Base-by-base conservation (phyloP, 2,113 vertebrate genomes). In the Pitta sordida region DNA sequence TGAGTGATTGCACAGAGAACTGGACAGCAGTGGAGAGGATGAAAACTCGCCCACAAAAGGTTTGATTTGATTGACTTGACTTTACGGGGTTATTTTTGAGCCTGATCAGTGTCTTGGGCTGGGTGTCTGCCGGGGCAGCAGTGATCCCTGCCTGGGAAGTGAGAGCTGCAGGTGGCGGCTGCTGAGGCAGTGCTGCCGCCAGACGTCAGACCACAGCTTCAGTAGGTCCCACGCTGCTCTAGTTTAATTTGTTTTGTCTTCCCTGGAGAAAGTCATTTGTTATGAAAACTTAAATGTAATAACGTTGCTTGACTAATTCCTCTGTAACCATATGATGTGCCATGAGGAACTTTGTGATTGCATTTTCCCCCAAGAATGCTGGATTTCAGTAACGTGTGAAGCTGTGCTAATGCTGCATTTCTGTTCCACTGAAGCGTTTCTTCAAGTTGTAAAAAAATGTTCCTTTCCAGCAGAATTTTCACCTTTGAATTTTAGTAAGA, bases 131-230 rank as follows among this genome's bases (percentile, higher is more conserved):
- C 0, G 3, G 37, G 18, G 5, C 3, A 6, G 58, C 29, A 2
- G 20, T 1, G 11, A 7, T 29, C 32, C 17, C 6, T 10, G 23
- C 36, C 43, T 3, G 1, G 6, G 2, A 41, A 3, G 39, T 0
- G 15, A 22, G 19, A n/a, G 77, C 44, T 21, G 87, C 3, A 12
- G 60, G 29, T 6, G 59, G 39, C 6, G 13, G 36, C 41, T 30
- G 74, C 34, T 58, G 48, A 29, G 68, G 86, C 65, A 2, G 19
- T 4, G 62, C 82, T 56, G 63, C 67, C 0, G 0, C 37, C 59
- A 6, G 34, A 34, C 1, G 1, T 32, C 2, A 1, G 3, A 23
- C 15, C 3, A 0, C 4, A 2, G 79, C 60, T 27, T 3, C 6
- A 7, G n/a, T 4, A 15, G 7, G 62, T 34, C 46, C 83, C 12